Evolutionary conservation across 2,113 vertebrate genomes (phyloP).

Genomic region (Strix aluco): DNA sequence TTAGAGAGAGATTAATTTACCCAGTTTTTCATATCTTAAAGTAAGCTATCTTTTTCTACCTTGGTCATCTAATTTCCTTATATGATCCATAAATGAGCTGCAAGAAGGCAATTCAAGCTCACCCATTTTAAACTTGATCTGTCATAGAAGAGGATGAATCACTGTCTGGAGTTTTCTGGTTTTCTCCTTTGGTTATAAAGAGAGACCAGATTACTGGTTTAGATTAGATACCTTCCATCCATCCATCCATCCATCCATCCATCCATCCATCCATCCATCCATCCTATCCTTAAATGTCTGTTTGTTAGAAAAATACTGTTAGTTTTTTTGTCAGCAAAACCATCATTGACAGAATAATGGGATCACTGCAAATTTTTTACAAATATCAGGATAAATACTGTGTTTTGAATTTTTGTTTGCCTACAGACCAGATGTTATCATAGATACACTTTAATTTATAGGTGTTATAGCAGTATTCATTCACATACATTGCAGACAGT

Average conservation of each 20-base stretch:
- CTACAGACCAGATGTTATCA: background rate
- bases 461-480: background rate
- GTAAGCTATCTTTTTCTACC: background rate
- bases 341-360: background rate
- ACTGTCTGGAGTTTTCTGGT: background rate
- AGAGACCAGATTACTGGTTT: background rate
- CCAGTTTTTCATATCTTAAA: background rate
- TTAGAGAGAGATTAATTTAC: background rate
- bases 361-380: background rate
- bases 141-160: background rate
- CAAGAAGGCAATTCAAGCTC: background rate
- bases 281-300: background rate
- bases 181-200: background rate
- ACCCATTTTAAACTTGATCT: background rate
- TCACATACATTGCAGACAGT: background rate
- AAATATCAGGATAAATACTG: background rate
- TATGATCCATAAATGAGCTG: background rate
- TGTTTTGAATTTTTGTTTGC: background rate
- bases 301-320: background rate
- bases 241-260: background rate
- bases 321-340: background rate
- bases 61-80: background rate
- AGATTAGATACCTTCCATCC: background rate
- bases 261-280: too few species aligned
- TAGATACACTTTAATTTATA: background rate